phyloP scores from a whole-genome alignment of 2,113 vertebrate species.

The Oreochromis niloticus region DNA sequence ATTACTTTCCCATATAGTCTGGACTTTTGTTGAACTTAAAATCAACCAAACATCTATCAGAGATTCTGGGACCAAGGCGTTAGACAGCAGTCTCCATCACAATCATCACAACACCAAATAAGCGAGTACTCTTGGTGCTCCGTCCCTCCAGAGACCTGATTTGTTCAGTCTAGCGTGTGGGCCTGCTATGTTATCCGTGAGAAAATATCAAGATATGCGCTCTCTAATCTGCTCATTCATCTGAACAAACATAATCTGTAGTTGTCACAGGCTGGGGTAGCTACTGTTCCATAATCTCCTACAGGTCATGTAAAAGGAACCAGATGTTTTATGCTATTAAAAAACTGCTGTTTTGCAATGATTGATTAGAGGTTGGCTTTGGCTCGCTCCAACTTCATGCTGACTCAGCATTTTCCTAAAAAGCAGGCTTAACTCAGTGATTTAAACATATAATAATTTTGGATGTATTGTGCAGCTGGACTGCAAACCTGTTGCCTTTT shows the following conservation, averaged over 20 bases:
- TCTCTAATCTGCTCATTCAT: not conserved
- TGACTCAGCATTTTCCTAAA: not conserved
- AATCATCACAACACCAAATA: not conserved
- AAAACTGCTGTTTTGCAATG: conserved; percentile 14
- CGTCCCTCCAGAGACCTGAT: not conserved
- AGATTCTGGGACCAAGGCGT: not conserved
- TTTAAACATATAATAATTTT: not conserved
- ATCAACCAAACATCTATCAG: not conserved
- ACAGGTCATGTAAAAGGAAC: conserved; percentile 1
- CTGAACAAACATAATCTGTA: not conserved
- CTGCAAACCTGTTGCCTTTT: not conserved
- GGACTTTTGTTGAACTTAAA: not conserved
- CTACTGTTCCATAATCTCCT: conserved; percentile 26
- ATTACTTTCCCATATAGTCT: not conserved
- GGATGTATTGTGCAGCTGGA: not conserved
- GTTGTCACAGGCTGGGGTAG: not conserved
- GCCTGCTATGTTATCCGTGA: not conserved
- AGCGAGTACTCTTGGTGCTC: not conserved
- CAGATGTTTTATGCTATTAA: conserved; percentile 35
- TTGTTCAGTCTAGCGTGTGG: not conserved
- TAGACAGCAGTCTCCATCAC: not conserved
- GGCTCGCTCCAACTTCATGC: conserved; percentile 1
- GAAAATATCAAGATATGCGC: not conserved
- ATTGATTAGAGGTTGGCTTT: not conserved
- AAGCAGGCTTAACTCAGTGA: not conserved